Evolutionary conservation across 1,140 invertebrate species (phyloP).

Genomic region (Bacillus rossius): DNA sequence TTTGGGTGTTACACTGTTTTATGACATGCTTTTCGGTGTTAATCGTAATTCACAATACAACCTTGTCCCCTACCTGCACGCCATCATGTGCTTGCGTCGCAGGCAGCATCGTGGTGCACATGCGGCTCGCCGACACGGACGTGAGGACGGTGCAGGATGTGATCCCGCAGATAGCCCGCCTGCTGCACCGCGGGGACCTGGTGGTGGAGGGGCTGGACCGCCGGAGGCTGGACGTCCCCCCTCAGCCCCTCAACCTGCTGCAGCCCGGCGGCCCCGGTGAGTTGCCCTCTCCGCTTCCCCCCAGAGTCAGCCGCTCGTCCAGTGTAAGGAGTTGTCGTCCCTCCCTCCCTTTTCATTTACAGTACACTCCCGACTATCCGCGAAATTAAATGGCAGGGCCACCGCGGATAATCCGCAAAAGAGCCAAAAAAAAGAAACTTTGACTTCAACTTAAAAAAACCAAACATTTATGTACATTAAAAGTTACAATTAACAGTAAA

Average conservation of each 20-base stretch:
- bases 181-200: slow-evolving; percentile 4
- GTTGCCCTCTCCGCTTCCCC: neutral
- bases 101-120: slow-evolving; percentile 15
- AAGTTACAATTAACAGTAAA: too few relatives aligned
- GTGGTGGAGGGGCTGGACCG: slow-evolving; percentile 6
- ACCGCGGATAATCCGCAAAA: too few relatives aligned
- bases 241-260: neutral
- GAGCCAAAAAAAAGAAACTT: too few relatives aligned
- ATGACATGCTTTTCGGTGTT: too few relatives aligned
- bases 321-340: neutral
- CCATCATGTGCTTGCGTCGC: too few relatives aligned
- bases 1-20: too few relatives aligned
- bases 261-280: slow-evolving; percentile 4
- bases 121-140: slow-evolving; percentile 15
- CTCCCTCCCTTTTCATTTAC: neutral
- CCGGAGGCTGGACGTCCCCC: slow-evolving; percentile 5
- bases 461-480: too few relatives aligned
- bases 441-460: too few relatives aligned
- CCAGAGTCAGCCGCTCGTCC: neutral
- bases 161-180: slow-evolving; percentile 7
- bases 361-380: too few relatives aligned
- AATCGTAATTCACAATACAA: too few relatives aligned
- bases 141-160: slow-evolving; percentile 10
- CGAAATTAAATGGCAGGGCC: too few relatives aligned
- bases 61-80: too few relatives aligned